These are phyloP conservation scores for Mamestra brassicae DNA, from an alignment of 2,888 invertebrate genomes.

Conservation along the genomic window DNA sequence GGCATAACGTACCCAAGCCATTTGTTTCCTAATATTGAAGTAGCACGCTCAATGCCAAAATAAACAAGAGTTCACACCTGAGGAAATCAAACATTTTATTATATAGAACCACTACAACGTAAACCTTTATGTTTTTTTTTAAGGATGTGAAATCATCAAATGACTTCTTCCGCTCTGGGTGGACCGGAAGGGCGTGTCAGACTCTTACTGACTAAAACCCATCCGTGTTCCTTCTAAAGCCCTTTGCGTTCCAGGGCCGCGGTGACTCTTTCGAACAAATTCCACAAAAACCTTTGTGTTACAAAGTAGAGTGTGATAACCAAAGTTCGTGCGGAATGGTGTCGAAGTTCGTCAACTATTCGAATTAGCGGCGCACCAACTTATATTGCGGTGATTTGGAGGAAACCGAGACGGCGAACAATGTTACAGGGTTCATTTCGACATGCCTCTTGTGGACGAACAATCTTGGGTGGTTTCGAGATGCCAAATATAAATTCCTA, in stretches of 20 bases:
- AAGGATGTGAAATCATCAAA: no score
- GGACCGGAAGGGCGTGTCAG: no score
- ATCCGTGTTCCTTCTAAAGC: no score
- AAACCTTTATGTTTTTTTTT: not conserved
- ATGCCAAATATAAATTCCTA: slow-evolving; percentile 37
- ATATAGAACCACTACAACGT: not conserved
- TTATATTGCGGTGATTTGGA: slow-evolving; percentile 50
- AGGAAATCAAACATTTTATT: slow-evolving; percentile 12
- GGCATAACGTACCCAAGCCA: no score
- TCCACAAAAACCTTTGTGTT: no score
- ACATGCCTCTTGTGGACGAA: slow-evolving; percentile 7
- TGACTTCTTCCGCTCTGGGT: no score
- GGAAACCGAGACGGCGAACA: slow-evolving; percentile 20
- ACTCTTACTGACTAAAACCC: no score
- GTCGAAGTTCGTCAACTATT: slow-evolving; percentile 43
- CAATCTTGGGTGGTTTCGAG: not conserved
- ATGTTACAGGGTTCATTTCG: slow-evolving; percentile 35
- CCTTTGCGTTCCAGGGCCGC: no score
- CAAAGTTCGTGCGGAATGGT: slow-evolving; percentile 38
- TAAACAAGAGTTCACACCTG: not conserved
- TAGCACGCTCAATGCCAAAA: not conserved
- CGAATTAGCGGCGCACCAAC: slow-evolving; percentile 50
- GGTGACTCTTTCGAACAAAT: no score
- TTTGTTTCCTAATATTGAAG: not conserved
- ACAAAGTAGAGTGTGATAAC: slow-evolving; percentile 29